phyloP scores from a whole-genome alignment of 2,888 invertebrate genomes.

The Julus scanicus region DNA sequence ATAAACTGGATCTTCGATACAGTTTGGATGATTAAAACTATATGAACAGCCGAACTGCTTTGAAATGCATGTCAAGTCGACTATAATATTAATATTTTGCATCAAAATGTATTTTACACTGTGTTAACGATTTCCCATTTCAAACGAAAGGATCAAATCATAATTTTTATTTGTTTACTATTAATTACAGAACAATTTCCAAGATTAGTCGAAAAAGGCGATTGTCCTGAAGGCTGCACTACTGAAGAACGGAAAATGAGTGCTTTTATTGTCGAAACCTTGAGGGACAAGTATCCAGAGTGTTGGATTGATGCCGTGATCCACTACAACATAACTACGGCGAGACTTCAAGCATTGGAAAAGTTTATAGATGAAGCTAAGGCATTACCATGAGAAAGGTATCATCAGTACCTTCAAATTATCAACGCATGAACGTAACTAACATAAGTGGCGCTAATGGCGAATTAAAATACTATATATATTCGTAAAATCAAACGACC shows the following conservation, averaged over 20 bases:
- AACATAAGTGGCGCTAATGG: no score
- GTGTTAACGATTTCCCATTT: no score
- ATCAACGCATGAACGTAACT: background rate
- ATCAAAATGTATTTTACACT: no score
- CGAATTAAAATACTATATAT: background rate
- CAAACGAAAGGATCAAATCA: no score
- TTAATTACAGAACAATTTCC: constrained; percentile 3
- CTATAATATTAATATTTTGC: no score
- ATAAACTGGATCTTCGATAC: no score
- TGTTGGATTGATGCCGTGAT: constrained; percentile 36
- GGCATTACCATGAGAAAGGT: background rate
- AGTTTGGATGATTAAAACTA: no score
- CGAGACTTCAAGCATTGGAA: background rate
- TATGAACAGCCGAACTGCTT: no score
- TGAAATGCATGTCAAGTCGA: no score
- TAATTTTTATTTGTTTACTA: background rate
- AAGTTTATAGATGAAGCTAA: background rate
- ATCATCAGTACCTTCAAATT: background rate
- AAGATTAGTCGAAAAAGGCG: constrained; percentile 15
- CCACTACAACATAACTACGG: constrained; percentile 16
- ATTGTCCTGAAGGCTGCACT: constrained; percentile 49
- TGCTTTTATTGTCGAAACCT: constrained; percentile 46
- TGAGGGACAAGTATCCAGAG: constrained; percentile 50
- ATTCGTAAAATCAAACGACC: background rate
- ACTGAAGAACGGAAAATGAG: constrained; percentile 44